phyloP scores from a whole-genome alignment of 2,113 vertebrate species.

The Dipodomys stephensi region DNA sequence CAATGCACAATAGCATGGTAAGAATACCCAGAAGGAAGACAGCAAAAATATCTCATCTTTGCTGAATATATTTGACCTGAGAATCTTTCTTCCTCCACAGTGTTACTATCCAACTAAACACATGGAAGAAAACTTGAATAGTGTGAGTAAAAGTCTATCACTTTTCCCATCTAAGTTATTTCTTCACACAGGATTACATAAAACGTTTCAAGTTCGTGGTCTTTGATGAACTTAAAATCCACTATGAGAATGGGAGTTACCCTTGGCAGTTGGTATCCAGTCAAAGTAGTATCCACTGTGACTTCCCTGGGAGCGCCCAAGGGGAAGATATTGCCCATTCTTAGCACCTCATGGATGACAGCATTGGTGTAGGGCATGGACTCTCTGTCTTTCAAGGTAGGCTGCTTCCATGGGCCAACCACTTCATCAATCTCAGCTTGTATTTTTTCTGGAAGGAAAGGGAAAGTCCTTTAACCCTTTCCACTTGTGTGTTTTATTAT shows the following conservation, averaged over 20 bases:
- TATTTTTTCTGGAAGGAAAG: slow-evolving; percentile 69
- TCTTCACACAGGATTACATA: background rate
- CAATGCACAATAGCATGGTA: accelerated
- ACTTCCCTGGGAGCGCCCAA: slow-evolving; percentile 85
- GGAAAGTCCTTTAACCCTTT: background rate
- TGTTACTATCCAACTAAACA: background rate
- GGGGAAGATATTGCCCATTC: slow-evolving; percentile 90
- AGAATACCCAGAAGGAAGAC: background rate
- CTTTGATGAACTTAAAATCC: background rate
- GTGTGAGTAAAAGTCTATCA: background rate
- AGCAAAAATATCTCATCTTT: background rate
- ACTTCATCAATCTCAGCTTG: slow-evolving; percentile 75
- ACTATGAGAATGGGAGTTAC: slow-evolving; percentile 42
- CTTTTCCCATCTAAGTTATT: background rate
- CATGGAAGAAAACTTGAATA: background rate
- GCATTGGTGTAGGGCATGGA: slow-evolving; percentile 88
- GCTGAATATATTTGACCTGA: background rate
- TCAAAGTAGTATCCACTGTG: slow-evolving; percentile 81
- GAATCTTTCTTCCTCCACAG: background rate
- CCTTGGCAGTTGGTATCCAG: slow-evolving; percentile 88
- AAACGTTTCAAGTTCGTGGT: background rate
- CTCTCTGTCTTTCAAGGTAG: background rate
- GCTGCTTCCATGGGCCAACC: background rate
- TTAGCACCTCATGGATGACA: slow-evolving; percentile 91
- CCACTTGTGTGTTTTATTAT: background rate